Evolutionary conservation across 1,140 invertebrate genomes (phyloP), one percentile per base, ranked within the genome.

Genomic region (Tetramorium alpestre): DNA sequence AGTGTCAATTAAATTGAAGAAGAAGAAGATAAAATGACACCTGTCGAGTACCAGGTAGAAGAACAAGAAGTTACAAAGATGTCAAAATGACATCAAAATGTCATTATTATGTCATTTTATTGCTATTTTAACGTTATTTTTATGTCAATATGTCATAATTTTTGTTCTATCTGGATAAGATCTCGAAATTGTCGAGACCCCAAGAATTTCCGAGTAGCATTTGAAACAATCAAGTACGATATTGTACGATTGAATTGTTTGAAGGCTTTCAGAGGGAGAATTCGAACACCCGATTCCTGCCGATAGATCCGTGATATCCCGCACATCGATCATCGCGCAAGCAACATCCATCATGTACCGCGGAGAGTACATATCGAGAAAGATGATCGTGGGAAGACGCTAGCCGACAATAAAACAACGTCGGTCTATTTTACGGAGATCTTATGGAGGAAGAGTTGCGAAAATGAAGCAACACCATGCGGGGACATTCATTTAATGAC

Each of bases 381-480:
- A 62, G 80, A 84, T 84, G 67, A 84, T 84, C 80, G 69, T 84
- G 80, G 69, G 80, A 84, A 84, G 69, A 84, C 41, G 44, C n/a
- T 73, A 60, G n/a, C 13, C 28, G 56, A 41, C 13, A 60, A 84
- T 75, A 84, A 84, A 84, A 62, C 75, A 75, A 75, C 16, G 25
- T 41, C 28, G n/a, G 25, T 84, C 41, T 67, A 60, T 73, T 73
- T 84, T 60, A 18, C 28, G 10, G 51, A 25, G 25, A 44, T 81
- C 33, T 22, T 0, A 13, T 11, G 25, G 41, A 33, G 54, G 13
- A 60, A 22, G 54, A 16, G 13, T 54, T 60, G 33, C 60, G 67
- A 73, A 75, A 84, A 84, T 75, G 69, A 84, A 25, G 69, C 16
- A 54, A 54, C 72, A 10, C 11, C 13, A 16, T 16, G 13, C 65